Base-by-base conservation (phyloP, 2,888 invertebrate genomes). In the Chromoteleia sp. region DNA sequence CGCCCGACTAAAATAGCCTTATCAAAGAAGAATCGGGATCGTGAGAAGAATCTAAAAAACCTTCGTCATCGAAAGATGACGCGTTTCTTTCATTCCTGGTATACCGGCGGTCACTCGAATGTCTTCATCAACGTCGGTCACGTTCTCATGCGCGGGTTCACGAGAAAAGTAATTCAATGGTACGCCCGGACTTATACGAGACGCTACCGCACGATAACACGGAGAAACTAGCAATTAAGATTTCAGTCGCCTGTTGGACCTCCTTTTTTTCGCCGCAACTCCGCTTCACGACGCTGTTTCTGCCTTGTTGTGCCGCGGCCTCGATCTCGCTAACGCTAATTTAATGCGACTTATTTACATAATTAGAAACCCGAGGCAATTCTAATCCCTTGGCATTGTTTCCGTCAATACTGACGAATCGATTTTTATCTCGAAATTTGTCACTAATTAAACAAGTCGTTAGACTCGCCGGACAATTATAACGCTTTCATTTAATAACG, bases 171-270 rank as follows among this genome's bases (percentile, higher is more conserved):
- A 84, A 84, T 84, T 81, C 75, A 75, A 83, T 81, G 75, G 41
- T 75, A 68, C 59, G 63, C 33, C 33, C 41, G n/a, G 45, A 61
- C 68, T 50, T 61, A 56, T 77, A 70, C 59, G 80, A 78, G 71
- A 79, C 76, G 54, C 77, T 61, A 76, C 78, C 56, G 79, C 78
- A 68, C 82, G 86, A 87, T 84, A 87, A 86, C 82, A 85, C 73
- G 71, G 33, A 59, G 63, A 75, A 80, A 78, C 83, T 86, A 75
- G 88, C 90, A 89, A 89, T 90, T 90, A 89, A 90, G 89, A 88
- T 87, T 86, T 89, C 86, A 86, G 87, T 88, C 85, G 86, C 86
- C 84, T n/a, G 61, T 52, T 21, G 17, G 19, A 59, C 61, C 39
- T 4, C 15, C 29, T 25, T 50, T 58, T 61, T 68, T 65, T 52